Base-by-base conservation (phyloP, 2,113 vertebrate species). In the Tragelaphus scriptus region DNA sequence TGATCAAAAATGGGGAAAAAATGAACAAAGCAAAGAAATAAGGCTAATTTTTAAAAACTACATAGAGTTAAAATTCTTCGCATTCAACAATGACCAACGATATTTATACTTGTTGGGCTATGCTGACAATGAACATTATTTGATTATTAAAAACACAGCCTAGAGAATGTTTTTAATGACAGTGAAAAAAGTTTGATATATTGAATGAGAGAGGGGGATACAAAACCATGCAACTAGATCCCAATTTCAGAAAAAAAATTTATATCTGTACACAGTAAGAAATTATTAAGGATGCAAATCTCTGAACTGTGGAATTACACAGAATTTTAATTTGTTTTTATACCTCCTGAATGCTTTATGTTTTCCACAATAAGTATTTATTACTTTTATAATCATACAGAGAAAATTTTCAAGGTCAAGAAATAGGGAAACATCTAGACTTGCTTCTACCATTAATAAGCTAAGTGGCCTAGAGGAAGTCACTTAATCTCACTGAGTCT, bases 371-470 rank as follows among this genome's bases (percentile, higher is more conserved):
- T 79, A 15, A 84, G 2, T 32, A 55, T 58, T 65, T 89, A 87
- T 84, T 97, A 90, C 51, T 87, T 92, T 61, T 84, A 68, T 44
- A 79, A 80, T 36, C 26, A 97, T 68, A 85, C 28, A 93, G 75
- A 91, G 16, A 90, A 86, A 49, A 79, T 58, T 77, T 90, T 75
- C 53, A 95, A 95, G 56, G 21, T 47, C 61, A 89, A 94, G 32
- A 91, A 96, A 61, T 23, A 88, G 63, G 10, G 59, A 94, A 94
- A 84, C 1, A 58, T 95, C 40, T 49, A 96, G 53, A 81, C 2
- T 61, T 88, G 32, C 2, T 79, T 91, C 47, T 55, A 65, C 3
- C 15, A 51, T 93, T 68, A 84, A 95, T 84, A 94, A 93, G 12
- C 49, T 79, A 94, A 88, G 61, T 87, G 32, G 88, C 49, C 56